phyloP scores from a whole-genome alignment of 2,888 invertebrate species.

The Caprella mutica region DNA sequence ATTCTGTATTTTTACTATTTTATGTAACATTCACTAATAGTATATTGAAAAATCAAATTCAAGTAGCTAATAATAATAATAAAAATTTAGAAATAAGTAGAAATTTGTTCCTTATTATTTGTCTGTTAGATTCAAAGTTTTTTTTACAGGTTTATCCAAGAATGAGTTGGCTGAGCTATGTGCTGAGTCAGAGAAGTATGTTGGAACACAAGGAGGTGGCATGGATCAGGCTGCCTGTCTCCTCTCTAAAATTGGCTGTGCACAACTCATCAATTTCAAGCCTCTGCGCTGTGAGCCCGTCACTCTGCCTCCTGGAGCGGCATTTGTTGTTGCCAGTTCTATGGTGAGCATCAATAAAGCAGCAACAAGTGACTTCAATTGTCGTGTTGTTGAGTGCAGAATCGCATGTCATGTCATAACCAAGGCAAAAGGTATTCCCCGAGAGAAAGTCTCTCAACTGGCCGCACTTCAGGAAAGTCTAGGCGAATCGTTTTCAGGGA shows the following conservation, averaged over 20 bases:
- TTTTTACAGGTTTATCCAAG: constrained; percentile 43
- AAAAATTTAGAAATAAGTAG: too few relatives aligned
- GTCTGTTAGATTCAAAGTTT: too few relatives aligned
- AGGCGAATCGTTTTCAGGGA: constrained; percentile 51
- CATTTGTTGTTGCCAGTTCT: constrained; percentile 90
- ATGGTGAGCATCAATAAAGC: constrained; percentile 51
- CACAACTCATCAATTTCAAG: constrained; percentile 86
- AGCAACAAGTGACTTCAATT: constrained; percentile 76
- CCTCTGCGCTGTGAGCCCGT: constrained; percentile 68
- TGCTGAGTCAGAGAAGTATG: constrained; percentile 79
- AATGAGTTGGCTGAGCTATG: constrained; percentile 69
- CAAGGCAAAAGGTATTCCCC: constrained; percentile 46
- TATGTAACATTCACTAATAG: too few relatives aligned
- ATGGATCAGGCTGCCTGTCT: constrained; percentile 10
- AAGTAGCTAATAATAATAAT: too few relatives aligned
- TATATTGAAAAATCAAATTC: too few relatives aligned
- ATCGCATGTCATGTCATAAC: constrained; percentile 63
- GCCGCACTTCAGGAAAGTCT: constrained; percentile 61
- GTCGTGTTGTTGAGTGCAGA: constrained; percentile 86
- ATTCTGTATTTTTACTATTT: too few relatives aligned
- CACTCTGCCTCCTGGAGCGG: constrained; percentile 64
- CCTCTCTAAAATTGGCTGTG: constrained; percentile 50
- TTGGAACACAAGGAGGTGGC: constrained; percentile 87
- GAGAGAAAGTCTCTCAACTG: constrained; percentile 55
- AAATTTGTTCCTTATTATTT: too few relatives aligned